Evolutionary conservation across 2,888 invertebrate species (phyloP).

Genomic region (Spilosoma lubricipeda): DNA sequence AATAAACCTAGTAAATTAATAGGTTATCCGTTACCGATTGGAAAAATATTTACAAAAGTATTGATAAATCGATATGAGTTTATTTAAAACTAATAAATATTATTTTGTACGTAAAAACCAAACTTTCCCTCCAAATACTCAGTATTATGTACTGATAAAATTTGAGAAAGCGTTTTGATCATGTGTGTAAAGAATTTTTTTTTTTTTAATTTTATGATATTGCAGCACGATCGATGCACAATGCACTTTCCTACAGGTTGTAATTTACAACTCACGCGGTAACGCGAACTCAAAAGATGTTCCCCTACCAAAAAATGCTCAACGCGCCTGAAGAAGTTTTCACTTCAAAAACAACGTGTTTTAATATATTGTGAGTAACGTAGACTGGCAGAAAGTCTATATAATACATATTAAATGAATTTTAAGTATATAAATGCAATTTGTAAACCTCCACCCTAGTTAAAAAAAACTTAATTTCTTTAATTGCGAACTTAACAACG

Average conservation of each 20-base stretch:
- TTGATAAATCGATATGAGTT: not conserved
- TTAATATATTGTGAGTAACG: not conserved
- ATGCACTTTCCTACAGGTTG: no score
- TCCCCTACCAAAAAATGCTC: no score
- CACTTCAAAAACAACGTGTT: no score
- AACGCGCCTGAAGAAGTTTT: no score
- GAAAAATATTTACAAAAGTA: not conserved
- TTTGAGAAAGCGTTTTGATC: not conserved
- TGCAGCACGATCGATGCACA: no score
- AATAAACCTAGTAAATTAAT: slow-evolving; percentile 28
- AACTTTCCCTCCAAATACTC: not conserved
- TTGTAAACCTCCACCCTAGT: not conserved
- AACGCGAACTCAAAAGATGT: no score
- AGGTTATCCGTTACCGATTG: slow-evolving; percentile 20
- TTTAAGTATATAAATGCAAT: slow-evolving; percentile 1
- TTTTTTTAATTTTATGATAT: no score
- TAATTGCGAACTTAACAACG: not conserved
- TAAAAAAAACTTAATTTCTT: not conserved
- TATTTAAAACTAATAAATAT: not conserved
- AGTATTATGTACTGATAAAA: not conserved
- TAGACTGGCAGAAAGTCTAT: not conserved
- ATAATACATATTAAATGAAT: not conserved
- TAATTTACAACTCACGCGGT: no score
- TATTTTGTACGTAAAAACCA: not conserved
- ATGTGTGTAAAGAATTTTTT: no score